Percentiles rank a stretch among this genome's conserved stretches.
These are phyloP conservation scores for Ormyrus nitidulus DNA, from an alignment of 2,888 invertebrate genomes.

Conservation along the genomic window DNA sequence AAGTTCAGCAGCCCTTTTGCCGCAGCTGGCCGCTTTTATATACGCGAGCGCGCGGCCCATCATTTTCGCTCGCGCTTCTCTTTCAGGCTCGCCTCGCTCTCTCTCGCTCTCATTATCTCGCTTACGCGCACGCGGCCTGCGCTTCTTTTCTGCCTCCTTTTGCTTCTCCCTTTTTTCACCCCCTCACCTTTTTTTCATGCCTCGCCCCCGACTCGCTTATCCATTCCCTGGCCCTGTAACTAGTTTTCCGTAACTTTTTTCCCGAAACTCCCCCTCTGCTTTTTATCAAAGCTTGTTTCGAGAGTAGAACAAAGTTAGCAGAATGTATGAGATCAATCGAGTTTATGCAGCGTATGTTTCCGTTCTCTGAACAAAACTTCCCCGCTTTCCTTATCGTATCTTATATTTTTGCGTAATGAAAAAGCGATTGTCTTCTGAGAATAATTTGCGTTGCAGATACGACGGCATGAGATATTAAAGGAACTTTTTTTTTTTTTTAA, in stretches of 20 bases:
- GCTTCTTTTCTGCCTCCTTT: background rate
- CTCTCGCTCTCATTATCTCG: conserved; percentile 35
- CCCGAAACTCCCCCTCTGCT: background rate
- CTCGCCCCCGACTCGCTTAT: background rate
- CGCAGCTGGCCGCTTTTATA: background rate
- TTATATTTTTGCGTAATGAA: too few relatives aligned
- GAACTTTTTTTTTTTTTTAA: too few relatives aligned
- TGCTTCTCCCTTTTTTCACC: background rate
- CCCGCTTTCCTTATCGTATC: too few relatives aligned
- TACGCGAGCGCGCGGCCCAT: conserved; percentile 18
- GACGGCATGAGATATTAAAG: too few relatives aligned
- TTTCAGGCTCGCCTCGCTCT: background rate
- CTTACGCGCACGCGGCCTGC: conserved; percentile 10
- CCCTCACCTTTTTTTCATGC: background rate
- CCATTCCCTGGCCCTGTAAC: conserved; percentile 5
- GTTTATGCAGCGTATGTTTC: too few relatives aligned
- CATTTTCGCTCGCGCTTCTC: conserved; percentile 14
- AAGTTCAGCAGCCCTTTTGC: too few relatives aligned
- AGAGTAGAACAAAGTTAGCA: too few relatives aligned
- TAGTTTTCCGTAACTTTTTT: conserved; percentile 32
- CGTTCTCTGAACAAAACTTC: too few relatives aligned
- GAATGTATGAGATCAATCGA: too few relatives aligned
- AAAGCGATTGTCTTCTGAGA: too few relatives aligned
- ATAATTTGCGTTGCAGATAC: too few relatives aligned
- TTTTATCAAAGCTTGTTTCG: background rate